A percentile compares a stretch with the other conserved stretches of the same genome.
phyloP scores from a whole-genome alignment of 37 sponge, comb jelly and placozoan genomes.

The Spongia lamella region DNA sequence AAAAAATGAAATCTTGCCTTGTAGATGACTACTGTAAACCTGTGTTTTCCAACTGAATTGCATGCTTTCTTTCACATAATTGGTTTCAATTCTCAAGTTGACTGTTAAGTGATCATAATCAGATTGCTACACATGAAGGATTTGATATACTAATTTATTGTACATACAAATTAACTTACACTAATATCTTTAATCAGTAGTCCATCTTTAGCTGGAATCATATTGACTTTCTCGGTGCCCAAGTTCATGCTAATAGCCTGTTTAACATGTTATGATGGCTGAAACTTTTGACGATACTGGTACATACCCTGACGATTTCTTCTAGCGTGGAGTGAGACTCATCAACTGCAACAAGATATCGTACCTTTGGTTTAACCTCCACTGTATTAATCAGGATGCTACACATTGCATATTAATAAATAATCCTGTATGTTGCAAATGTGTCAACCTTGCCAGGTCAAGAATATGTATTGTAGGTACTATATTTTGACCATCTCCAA shows the following conservation, averaged over 20 bases:
- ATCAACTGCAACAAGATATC: slow-evolving; percentile 91
- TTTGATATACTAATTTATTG: not conserved
- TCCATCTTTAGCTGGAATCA: slow-evolving; percentile 70
- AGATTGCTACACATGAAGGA: slow-evolving; percentile 54
- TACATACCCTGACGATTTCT: slow-evolving; percentile 76
- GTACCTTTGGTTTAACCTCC: slow-evolving; percentile 72
- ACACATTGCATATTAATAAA: not conserved
- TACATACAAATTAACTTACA: slow-evolving; percentile 30
- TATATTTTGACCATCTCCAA: slow-evolving; percentile 89
- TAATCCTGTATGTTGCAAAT: not conserved
- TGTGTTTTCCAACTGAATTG: slow-evolving; percentile 73
- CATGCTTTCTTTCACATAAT: slow-evolving; percentile 74
- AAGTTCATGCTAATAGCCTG: slow-evolving; percentile 74
- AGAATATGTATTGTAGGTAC: slow-evolving; percentile 89
- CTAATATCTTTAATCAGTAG: slow-evolving; percentile 61
- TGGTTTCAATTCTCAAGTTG: slow-evolving; percentile 80
- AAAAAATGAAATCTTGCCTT: too few relatives aligned
- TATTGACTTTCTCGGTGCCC: slow-evolving; percentile 63
- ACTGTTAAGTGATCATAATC: slow-evolving; percentile 77
- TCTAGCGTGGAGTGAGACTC: slow-evolving; percentile 76
- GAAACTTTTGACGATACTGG: not conserved
- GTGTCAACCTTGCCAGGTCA: slow-evolving; percentile 76
- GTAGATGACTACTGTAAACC: slow-evolving; percentile 26
- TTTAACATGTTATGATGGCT: not conserved
- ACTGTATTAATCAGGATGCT: slow-evolving; percentile 73